Evolutionary conservation across 2,113 vertebrate genomes (phyloP).

Genomic region (Glaucidium brasilianum): DNA sequence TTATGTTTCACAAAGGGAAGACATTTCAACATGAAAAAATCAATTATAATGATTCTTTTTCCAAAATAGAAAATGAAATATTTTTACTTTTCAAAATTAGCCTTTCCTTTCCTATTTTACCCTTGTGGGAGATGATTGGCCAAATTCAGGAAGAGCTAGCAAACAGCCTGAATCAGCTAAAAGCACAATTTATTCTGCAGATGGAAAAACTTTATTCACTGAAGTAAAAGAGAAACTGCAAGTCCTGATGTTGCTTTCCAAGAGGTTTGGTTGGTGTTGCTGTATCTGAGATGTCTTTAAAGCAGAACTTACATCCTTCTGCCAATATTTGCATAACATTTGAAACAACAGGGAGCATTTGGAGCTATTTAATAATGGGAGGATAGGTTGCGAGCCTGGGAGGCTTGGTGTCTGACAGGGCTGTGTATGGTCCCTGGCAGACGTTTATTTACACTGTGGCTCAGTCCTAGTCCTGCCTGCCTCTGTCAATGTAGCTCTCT

Average conservation of each 20-base stretch:
- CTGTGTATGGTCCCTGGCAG: background rate
- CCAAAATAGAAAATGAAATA: background rate
- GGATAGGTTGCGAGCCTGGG: background rate
- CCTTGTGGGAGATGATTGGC: background rate
- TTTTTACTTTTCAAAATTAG: slow-evolving; percentile 9
- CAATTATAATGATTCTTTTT: background rate
- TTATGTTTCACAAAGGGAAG: background rate
- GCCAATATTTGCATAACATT: slow-evolving; percentile 11
- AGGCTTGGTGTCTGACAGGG: background rate
- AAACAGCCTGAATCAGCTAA: background rate
- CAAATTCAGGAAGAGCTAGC: background rate
- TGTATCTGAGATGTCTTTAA: background rate
- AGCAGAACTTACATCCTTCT: background rate
- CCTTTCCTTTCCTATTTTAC: background rate
- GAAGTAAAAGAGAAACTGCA: background rate
- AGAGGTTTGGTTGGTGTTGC: background rate
- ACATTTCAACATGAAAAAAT: background rate
- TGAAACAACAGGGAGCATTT: background rate
- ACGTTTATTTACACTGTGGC: slow-evolving; percentile 36
- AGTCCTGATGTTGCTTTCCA: background rate
- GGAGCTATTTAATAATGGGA: background rate
- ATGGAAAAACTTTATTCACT: background rate
- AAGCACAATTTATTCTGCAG: background rate
- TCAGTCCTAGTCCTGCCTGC: background rate
- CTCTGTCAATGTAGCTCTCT: background rate